Conservation (phyloP, 1,140 invertebrate species). For the Trichonephila inaurata region DNA sequence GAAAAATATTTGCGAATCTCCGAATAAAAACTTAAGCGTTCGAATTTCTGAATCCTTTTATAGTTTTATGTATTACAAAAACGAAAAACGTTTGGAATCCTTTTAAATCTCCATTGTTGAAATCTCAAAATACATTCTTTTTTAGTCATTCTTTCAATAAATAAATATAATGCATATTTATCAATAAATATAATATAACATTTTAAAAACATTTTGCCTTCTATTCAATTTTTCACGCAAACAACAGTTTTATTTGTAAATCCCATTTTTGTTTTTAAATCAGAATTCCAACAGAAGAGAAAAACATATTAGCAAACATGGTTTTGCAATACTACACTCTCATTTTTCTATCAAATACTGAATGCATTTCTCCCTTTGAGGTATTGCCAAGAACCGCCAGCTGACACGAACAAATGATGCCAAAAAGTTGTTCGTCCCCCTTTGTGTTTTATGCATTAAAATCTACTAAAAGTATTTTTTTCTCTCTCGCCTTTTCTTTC, state of each 20-base stretch:
- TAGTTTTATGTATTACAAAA: too few species aligned
- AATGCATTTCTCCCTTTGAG: conserved; percentile 13
- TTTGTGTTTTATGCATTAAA: conserved; percentile 13
- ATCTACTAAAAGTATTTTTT: not conserved
- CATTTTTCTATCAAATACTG: conserved; percentile 20
- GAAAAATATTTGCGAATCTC: too few species aligned
- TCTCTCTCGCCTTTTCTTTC: not conserved
- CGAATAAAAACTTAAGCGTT: too few species aligned
- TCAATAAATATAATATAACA: not conserved
- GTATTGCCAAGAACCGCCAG: conserved; percentile 32
- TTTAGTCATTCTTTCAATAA: too few species aligned
- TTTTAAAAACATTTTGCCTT: not conserved
- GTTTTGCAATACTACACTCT: not conserved
- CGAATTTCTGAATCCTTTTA: too few species aligned
- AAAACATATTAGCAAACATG: not conserved
- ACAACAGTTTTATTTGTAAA: not conserved
- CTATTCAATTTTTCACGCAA: not conserved
- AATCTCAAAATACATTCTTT: too few species aligned
- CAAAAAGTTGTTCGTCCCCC: not conserved
- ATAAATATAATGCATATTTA: not conserved
- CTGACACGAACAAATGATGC: conserved; percentile 44
- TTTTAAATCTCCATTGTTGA: too few species aligned
- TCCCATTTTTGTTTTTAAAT: not conserved
- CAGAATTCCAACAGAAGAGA: not conserved
- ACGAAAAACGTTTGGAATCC: too few species aligned